Evolutionary conservation across 2,113 vertebrate species (phyloP), one percentile per base, ranked within the genome.

Genomic region (Polyodon spathula): DNA sequence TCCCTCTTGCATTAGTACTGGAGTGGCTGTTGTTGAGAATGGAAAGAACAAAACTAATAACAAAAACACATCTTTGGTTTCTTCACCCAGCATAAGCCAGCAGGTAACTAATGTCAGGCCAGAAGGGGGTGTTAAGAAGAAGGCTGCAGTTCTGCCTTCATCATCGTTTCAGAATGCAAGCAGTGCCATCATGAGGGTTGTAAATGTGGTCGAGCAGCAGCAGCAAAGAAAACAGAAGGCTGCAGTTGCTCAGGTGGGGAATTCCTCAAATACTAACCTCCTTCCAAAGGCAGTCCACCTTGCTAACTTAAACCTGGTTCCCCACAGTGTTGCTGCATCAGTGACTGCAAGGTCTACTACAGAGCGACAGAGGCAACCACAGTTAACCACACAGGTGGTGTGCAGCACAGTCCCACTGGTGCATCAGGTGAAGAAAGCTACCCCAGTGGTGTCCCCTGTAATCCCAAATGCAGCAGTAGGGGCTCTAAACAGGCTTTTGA

Each of bases 301-400:
- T 67, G 95, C 95, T n/a, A 97, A 92, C 67, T 87, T 98, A 67
- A 98, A 98, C 73, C 75, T 98, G 59, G 95, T 98, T 11, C 95
- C 95, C 0, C 95, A 98, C 69, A 98, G 95, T 0, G 93, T 98
- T 0, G 93, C 94, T 0, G 90, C 93, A 0, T 93, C 93, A 0
- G 95, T 94, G 4, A 79, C 90, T 0, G 90, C 89, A 0, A 92
- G 90, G 53, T 87, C 89, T 0, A 79, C 89, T 0, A 68, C 75
- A 0, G 88, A 86, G 68, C 79, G 86, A 38, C 84, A 85, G 4
- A 81, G 66, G 27, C 87, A 86, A 60, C 73, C 82, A 1, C 81
- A 85, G 4, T 78, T 86, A 50, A 72, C 82, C 42, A 71, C 88
- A 0, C 86, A 93, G 37, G 79, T 86, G 56, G 82, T 88, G 46